Evolutionary conservation across 2,888 invertebrate species (phyloP), one percentile per base, ranked within the genome.

Genomic region (Dorcus parallelipipedus): DNA sequence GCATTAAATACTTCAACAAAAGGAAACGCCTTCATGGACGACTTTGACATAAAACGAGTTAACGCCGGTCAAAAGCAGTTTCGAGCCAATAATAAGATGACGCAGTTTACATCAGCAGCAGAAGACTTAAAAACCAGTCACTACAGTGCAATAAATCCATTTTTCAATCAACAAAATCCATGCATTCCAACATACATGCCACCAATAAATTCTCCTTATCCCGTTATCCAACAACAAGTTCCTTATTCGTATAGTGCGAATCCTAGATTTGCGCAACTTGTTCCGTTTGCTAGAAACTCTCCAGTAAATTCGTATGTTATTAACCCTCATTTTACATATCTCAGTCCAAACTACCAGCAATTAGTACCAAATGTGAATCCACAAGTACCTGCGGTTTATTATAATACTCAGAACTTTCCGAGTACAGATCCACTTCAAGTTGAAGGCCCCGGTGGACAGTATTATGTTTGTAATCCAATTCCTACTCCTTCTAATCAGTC

Each of bases 391-490:
- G 56, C 49, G 9, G 49, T 54, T 14, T 49, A 51, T 48, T 56
- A 59, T 41, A 53, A 41, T 33, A 49, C 17, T 38, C 60, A 57
- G n/a, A 49, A 33, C 26, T 9, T 38, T 14, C 42, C 49, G 2
- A 55, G 20, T 6, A 33, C 55, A 10, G 26, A 33, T 0, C 48
- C 53, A 7, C 20, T 62, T 10, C 61, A 59, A 58, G 45, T 67
- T 7, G 55, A 67, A 9, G 68, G 69, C 20, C 66, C 71, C 20
- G 69, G 66, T 17, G 77, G 76, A 33, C 77, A 77, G 54, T 75
- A 71, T 62, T 76, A 74, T 49, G 59, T 77, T 9, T 78, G 78
- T 61, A 75, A 75, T 64, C 77, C 77, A 10, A 67, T 76, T 54
- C 63, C 73, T 7, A 23, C 68, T 5, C 66, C 70, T 9, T 14